phyloP scores from a whole-genome alignment of 2,797 vertebrate genomes.

The Melanotaenia trifasciata region DNA sequence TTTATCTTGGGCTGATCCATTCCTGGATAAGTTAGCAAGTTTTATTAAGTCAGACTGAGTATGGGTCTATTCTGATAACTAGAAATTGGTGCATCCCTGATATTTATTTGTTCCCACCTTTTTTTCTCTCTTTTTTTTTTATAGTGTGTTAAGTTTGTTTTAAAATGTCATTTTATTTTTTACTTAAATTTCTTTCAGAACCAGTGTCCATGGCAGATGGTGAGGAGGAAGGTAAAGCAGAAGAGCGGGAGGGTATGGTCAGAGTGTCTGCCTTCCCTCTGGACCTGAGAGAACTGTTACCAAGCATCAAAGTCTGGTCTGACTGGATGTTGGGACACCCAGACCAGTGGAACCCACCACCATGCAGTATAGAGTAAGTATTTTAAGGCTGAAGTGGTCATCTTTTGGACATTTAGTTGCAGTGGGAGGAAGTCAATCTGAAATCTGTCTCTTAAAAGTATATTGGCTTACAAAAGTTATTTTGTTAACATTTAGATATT shows the following conservation, averaged over 20 bases:
- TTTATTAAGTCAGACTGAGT: background rate
- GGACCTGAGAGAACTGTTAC: conserved; percentile 93
- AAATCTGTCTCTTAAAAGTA: no score
- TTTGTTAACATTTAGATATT: background rate
- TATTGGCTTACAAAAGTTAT: background rate
- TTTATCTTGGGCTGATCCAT: background rate
- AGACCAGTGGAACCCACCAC: conserved; percentile 97
- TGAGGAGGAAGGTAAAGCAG: conserved; percentile 71
- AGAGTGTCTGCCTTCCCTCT: conserved; percentile 90
- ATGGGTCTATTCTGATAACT: background rate
- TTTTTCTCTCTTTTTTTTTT: background rate
- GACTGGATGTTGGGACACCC: conserved; percentile 99
- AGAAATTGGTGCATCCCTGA: background rate
- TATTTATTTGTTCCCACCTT: background rate
- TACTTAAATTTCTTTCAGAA: conserved; percentile 66
- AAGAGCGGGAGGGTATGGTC: conserved; percentile 86
- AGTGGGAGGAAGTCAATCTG: conserved; percentile 1
- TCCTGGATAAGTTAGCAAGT: background rate
- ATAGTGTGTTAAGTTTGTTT: background rate
- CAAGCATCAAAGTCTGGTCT: conserved; percentile 97
- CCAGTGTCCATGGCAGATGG: conserved; percentile 70
- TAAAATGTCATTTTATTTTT: background rate
- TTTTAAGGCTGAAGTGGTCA: background rate
- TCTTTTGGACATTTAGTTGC: background rate
- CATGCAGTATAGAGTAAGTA: conserved; percentile 84